A percentile compares a stretch with the other conserved stretches of the same genome.
phyloP scores from a whole-genome alignment of 1,140 invertebrate genomes.

The Tigriopus japonicus region DNA sequence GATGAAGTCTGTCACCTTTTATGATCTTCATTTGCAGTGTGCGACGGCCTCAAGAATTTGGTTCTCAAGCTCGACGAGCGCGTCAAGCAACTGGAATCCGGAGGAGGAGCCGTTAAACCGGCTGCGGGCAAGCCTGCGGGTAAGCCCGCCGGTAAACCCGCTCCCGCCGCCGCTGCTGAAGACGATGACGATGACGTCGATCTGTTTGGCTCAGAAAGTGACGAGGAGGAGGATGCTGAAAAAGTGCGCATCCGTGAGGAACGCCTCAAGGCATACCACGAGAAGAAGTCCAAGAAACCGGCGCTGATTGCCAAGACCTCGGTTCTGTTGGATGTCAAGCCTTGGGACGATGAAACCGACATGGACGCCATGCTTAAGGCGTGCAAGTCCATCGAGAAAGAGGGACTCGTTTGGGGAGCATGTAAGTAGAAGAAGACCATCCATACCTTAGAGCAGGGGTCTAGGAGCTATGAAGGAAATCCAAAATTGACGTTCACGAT shows the following conservation, averaged over 20 bases:
- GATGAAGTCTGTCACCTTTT: too few species aligned
- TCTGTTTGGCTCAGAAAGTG: constrained; percentile 56
- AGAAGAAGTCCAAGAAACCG: constrained; percentile 83
- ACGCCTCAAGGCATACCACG: constrained; percentile 65
- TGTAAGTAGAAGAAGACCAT: too few species aligned
- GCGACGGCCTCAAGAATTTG: background rate
- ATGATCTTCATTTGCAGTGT: background rate
- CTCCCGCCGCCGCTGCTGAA: constrained; percentile 30
- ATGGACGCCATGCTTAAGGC: constrained; percentile 67
- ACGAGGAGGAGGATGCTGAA: constrained; percentile 44
- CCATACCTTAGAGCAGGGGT: background rate
- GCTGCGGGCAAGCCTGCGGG: background rate
- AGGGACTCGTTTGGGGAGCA: constrained; percentile 84
- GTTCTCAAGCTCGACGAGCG: constrained; percentile 5
- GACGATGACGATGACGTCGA: constrained; percentile 50
- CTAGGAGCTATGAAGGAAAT: too few species aligned
- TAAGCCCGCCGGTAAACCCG: too few species aligned
- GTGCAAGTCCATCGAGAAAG: constrained; percentile 58
- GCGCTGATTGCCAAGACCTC: constrained; percentile 82
- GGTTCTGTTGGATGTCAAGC: constrained; percentile 84
- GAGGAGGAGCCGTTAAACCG: background rate
- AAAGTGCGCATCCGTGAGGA: constrained; percentile 44
- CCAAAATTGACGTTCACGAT: too few species aligned
- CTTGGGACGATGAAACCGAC: constrained; percentile 93
- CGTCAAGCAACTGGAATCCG: background rate